Base-by-base conservation (phyloP, 2,113 vertebrate genomes). In the Eulemur rufifrons region DNA sequence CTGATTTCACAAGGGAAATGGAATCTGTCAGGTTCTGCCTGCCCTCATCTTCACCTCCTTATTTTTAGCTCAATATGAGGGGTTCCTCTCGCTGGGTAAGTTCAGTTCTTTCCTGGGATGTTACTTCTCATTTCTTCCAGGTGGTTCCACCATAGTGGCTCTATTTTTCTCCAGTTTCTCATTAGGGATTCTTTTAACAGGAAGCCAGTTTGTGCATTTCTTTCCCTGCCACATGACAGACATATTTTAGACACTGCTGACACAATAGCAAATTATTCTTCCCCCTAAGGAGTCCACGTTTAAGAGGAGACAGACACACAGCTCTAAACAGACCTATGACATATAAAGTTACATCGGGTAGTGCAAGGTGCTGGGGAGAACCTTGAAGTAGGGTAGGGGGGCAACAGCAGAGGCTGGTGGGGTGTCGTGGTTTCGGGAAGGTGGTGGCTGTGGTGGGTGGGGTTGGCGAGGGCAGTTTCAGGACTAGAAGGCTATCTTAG, bases 401-500 rank as follows among this genome's bases (percentile, higher is more conserved):
- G 2, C 2, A 37, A 3, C 0, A 3, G 7, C n/a, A 25, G 42
- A 4, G n/a, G 3, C 23, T 32, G n/a, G 39, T 32, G 23, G 27
- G 39, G 4, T 63, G 61, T 9, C 5, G 27, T 13, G 61, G 27
- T 29, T 27, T 29, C 61, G 5, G 61, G 61, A 27, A 63, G 27
- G 25, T 6, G 32, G 32, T 56, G 27, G 27, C n/a, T 17, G 39
- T 34, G 34, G 11, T 27, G n/a, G 37, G 15, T 3, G 15, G 37
- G 68, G 17, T 5, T 91, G 20, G 71, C 7, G 45, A 29, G 81
- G 45, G 17, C 32, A 23, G 34, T 3, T 34, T 8, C 15, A 0
- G 3, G 59, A 32, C 7, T 4, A 2, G 25, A 69, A 56, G 15
- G 6, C 18, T 25, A 13, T 20, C 39, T 54, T 47, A 18, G 45